A percentile compares a stretch with the other conserved stretches of the same genome.
Conservation (phyloP, 2,113 vertebrate species). For the Sisor rabdophorus region DNA sequence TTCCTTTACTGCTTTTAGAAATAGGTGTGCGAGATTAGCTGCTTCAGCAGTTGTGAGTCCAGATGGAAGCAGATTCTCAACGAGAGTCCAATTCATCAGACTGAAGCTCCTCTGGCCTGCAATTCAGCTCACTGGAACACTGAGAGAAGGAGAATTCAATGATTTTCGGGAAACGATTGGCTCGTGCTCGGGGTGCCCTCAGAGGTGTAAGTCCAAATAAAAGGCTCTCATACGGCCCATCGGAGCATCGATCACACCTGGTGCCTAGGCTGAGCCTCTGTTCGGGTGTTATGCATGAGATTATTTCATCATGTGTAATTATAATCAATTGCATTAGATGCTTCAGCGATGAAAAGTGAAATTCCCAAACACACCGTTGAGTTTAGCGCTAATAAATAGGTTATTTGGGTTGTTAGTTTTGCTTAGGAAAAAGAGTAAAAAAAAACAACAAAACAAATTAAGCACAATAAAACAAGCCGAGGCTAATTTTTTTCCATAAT, state of each 20-base stretch:
- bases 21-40: constrained; percentile 39
- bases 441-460: neutral
- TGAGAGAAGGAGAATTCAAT: constrained; percentile 11
- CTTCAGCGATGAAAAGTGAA: neutral
- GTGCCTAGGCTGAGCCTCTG: neutral
- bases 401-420: constrained; percentile 1
- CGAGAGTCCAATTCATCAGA: constrained; percentile 42
- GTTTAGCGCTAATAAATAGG: constrained; percentile 5
- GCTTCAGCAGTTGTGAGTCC: constrained; percentile 43
- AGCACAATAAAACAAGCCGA: neutral
- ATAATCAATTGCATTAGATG: constrained; percentile 1
- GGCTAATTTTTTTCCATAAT: neutral
- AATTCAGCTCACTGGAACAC: constrained; percentile 20
- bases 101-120: constrained; percentile 20
- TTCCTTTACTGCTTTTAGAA: constrained; percentile 41
- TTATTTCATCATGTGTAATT: constrained; percentile 11
- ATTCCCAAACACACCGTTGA: neutral
- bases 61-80: constrained; percentile 38
- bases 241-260: neutral
- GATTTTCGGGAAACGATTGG: constrained; percentile 14
- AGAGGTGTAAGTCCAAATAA: constrained; percentile 3
- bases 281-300: neutral
- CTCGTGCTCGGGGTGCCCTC: neutral
- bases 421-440: neutral
- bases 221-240: neutral